Evolutionary conservation across 2,797 vertebrate species (phyloP), one percentile per base, ranked within the genome.

Genomic region (Gymnothorax javanicus): DNA sequence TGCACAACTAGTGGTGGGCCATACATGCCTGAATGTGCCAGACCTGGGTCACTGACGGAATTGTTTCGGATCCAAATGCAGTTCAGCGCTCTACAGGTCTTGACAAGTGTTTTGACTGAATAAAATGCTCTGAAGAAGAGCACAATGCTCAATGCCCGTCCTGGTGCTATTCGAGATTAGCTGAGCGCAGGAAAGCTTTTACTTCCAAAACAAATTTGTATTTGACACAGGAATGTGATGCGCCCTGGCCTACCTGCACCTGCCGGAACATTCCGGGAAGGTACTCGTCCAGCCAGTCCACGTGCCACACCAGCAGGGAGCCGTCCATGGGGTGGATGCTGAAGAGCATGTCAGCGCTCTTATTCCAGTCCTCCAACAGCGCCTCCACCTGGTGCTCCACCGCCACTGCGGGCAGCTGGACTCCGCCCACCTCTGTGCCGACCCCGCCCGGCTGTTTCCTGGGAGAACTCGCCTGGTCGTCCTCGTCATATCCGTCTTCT

Each of bases 231-330:
- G 33, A 43, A 43, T 43, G 33, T 1, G 33, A 43, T 43, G 15
- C 13, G 13, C 73, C 8, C n/a, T 67, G 54, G 69, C 85, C n/a
- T 96, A 99, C 99, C 98, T 99, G 99, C 88, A 97, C 96, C 95
- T 99, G 99, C 71, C 98, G 97, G 95, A 99, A 99, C 98, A 99
- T 99, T 91, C 98, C 97, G 82, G 99, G 98, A 91, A 99, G 98
- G 92, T 98, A 99, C 93, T 99, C 99, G 92, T 99, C 98, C 79
- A 99, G 94, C 98, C 98, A 99, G 94, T 99, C 99, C 69, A 99
- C 96, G 82, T 99, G 97, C 99, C 99, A 99, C 85, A 99, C 97
- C 86, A 99, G 94, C 92, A 99, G 93, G 62, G 99, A 99, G 79
- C 99, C 99, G 92, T 99, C 98, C 94, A 97, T 94, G 67, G 98